Evolutionary conservation across 2,113 vertebrate genomes (phyloP), one percentile per base, ranked within the genome.

Genomic region (Microtus richardsoni): DNA sequence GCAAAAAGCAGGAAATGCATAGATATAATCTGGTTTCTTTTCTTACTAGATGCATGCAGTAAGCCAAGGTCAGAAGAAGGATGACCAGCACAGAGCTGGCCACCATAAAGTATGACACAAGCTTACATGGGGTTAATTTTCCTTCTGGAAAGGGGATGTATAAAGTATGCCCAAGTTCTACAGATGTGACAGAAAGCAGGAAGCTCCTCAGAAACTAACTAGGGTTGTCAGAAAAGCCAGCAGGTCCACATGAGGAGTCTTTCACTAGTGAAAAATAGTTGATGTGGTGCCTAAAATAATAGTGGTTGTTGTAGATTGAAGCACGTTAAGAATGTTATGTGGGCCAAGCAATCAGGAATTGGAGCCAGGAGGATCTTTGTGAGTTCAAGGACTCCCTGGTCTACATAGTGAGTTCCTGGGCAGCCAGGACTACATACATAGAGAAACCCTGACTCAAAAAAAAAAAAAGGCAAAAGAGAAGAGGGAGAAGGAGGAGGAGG

Each of bases 161-260:
- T 24, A 60, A 84, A 80, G 30, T 19, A 28, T 80, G 8, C 3
- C 12, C 41, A 54, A 47, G 8, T 49, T 49, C 21, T 87, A 87
- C 52, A 92, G 60, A 87, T 60, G 17, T 92, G 24, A 44, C 70
- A 79, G 36, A 97, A 95, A 70, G 8, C 36, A 87, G 70, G 41
- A 82, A 44, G 75, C 14, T 77, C 93, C 36, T 88, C 39, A 54
- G 83, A 88, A 91, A 44, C 26, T 28, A 14, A 62, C 4, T 60
- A 19, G 5, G 82, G 8, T 91, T 94, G 11, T 49, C 30, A 78
- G 39, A 83, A 84, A 73, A 7, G 78, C 8, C 87, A 33, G 8
- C 77, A 39, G 82, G 12, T 68, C 52, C 0, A 39, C 75, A 36
- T 54, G 44, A 86, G 85, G 36, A 44, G 21, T 28, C 47, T 80